Percentiles rank a stretch among this genome's conserved stretches.
Conservation (phyloP, 2,113 vertebrate species). For the Setophaga coronata region DNA sequence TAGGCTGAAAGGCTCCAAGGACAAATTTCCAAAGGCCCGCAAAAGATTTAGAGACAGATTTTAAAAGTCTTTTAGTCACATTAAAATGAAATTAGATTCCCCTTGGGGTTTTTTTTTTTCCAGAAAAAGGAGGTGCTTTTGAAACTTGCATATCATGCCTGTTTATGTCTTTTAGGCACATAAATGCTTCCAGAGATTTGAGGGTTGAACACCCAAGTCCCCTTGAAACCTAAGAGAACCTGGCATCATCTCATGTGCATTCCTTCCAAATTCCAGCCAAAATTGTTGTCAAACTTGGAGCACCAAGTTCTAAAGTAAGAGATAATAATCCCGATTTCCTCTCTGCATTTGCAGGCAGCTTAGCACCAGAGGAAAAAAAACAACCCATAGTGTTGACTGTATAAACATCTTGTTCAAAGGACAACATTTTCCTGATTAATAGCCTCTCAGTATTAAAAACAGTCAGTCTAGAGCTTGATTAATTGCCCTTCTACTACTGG, state of each 20-base stretch:
- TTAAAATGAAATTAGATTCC: constrained; percentile 1
- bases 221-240: background rate
- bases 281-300: background rate
- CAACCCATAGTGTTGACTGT: background rate
- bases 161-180: background rate
- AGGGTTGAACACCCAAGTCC: background rate
- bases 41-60: constrained; percentile 8
- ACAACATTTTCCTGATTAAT: constrained; percentile 44
- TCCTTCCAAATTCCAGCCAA: constrained; percentile 11
- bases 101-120: background rate
- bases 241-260: background rate
- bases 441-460: constrained; percentile 34
- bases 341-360: constrained; percentile 24
- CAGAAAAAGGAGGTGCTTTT: background rate
- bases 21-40: background rate
- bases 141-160: background rate
- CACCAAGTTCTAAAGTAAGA: background rate
- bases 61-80: background rate
- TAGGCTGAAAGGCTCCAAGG: background rate
- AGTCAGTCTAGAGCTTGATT: background rate
- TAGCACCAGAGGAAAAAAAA: background rate
- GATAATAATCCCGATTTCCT: background rate
- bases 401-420: constrained; percentile 42
- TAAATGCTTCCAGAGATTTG: background rate
- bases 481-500: constrained; percentile 22